phyloP scores from a whole-genome alignment of 2,113 vertebrate genomes.

The Urocolius indicus region DNA sequence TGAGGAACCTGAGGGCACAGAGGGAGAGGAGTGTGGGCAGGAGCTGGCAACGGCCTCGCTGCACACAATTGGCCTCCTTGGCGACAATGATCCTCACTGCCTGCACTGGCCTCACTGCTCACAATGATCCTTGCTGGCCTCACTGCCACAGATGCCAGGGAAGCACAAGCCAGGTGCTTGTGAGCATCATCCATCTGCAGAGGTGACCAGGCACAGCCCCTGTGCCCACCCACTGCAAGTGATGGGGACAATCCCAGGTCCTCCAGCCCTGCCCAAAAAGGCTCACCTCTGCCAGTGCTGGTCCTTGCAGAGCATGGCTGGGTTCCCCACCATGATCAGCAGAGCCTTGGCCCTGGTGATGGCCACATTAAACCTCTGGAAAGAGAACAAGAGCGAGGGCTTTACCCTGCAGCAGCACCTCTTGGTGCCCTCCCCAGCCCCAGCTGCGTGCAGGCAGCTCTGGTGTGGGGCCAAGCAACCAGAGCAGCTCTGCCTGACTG shows the following conservation, averaged over 20 bases:
- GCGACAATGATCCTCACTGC: too few relatives aligned
- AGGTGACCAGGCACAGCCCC: neutral
- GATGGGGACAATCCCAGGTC: too few relatives aligned
- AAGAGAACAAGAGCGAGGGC: neutral
- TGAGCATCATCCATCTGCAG: neutral
- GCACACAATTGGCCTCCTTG: neutral
- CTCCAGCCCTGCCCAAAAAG: too few relatives aligned
- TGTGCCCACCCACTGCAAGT: too few relatives aligned
- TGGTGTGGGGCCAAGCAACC: neutral
- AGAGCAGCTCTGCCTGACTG: neutral
- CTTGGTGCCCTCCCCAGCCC: rapidly evolving
- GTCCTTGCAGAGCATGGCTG: slow-evolving; percentile 82
- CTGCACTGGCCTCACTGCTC: too few relatives aligned
- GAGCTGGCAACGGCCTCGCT: neutral
- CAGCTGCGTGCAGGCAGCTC: neutral
- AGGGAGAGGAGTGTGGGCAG: rapidly evolving
- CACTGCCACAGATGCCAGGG: too few relatives aligned
- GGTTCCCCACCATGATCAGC: slow-evolving; percentile 93
- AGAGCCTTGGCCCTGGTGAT: slow-evolving; percentile 92
- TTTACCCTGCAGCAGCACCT: neutral
- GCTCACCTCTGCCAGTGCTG: slow-evolving; percentile 83
- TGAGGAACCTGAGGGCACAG: slow-evolving; percentile 78
- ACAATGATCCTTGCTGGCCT: too few relatives aligned
- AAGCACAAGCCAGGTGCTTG: too few relatives aligned
- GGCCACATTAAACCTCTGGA: slow-evolving; percentile 93